These are phyloP conservation scores for Adelognathus sp. DNA, from an alignment of 2,888 invertebrate genomes.

Conservation along the genomic window DNA sequence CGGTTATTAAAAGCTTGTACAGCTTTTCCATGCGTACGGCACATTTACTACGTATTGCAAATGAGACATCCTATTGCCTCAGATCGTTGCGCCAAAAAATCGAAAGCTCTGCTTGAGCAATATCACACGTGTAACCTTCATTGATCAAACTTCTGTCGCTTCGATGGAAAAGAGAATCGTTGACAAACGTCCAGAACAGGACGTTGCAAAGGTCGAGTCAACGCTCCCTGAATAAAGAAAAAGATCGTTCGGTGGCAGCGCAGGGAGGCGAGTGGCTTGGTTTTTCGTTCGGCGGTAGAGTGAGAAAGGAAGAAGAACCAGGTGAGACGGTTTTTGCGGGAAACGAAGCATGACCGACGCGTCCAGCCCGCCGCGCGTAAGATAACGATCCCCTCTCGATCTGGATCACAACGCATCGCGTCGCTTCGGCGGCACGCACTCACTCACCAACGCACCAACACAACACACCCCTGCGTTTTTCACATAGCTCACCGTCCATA, in stretches of 20 bases:
- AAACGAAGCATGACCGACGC: constrained; percentile 77
- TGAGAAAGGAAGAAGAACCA: constrained; percentile 71
- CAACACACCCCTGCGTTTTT: not conserved
- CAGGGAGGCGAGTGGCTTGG: constrained; percentile 48
- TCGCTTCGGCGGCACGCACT: constrained; percentile 67
- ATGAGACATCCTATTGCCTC: too few species aligned
- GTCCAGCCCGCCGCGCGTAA: constrained; percentile 68
- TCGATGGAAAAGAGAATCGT: not conserved
- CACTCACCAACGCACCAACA: constrained; percentile 15
- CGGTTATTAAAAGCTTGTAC: too few species aligned
- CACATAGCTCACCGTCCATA: not conserved
- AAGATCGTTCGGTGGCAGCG: not conserved
- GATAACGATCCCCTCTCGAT: constrained; percentile 79
- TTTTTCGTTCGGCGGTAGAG: constrained; percentile 29
- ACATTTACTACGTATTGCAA: too few species aligned
- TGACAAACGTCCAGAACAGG: not conserved
- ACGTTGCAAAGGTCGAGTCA: not conserved
- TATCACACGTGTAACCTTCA: not conserved
- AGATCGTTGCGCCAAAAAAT: too few species aligned
- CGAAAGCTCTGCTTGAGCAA: too few species aligned
- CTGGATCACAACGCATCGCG: constrained; percentile 77
- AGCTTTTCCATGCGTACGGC: too few species aligned
- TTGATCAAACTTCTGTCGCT: not conserved
- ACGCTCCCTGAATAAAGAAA: not conserved
- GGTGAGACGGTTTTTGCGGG: constrained; percentile 78